Percentiles rank a stretch among this genome's conserved stretches.
These are phyloP conservation scores for Apogon talboti DNA, from an alignment of 2,797 vertebrate genomes.

Conservation along the genomic window DNA sequence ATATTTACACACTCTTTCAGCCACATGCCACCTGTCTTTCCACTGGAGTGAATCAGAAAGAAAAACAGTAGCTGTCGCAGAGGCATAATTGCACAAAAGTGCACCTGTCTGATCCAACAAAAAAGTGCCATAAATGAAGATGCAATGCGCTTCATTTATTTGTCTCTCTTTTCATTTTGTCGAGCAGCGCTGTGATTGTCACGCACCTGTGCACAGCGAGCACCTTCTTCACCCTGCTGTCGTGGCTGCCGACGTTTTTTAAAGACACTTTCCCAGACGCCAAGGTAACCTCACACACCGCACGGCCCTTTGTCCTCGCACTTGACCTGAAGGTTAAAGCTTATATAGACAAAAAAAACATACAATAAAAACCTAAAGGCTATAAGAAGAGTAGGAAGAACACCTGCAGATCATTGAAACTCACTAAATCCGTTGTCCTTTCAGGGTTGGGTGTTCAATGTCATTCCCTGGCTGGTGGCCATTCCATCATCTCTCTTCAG, in stretches of 20 bases:
- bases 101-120: constrained; percentile 3
- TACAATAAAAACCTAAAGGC: too few species aligned
- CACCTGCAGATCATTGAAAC: constrained; percentile 1
- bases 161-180: constrained; percentile 15
- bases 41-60: not conserved
- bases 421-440: constrained; percentile 23
- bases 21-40: not conserved
- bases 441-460: constrained; percentile 98
- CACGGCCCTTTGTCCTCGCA: too few species aligned
- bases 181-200: constrained; percentile 89
- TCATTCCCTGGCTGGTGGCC: constrained; percentile 95
- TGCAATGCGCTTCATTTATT: constrained; percentile 6
- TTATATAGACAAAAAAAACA: not conserved
- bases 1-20: constrained; percentile 10
- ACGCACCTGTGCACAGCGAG: constrained; percentile 93
- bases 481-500: constrained; percentile 92
- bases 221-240: constrained; percentile 95
- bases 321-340: not conserved
- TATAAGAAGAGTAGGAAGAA: not conserved
- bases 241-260: constrained; percentile 97
- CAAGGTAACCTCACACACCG: constrained; percentile 83
- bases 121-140: constrained; percentile 2
- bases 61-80: not conserved
- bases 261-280: constrained; percentile 92
- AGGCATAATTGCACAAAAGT: not conserved